Conservation (phyloP, 2,113 vertebrate genomes). For the Grantiella picta region DNA sequence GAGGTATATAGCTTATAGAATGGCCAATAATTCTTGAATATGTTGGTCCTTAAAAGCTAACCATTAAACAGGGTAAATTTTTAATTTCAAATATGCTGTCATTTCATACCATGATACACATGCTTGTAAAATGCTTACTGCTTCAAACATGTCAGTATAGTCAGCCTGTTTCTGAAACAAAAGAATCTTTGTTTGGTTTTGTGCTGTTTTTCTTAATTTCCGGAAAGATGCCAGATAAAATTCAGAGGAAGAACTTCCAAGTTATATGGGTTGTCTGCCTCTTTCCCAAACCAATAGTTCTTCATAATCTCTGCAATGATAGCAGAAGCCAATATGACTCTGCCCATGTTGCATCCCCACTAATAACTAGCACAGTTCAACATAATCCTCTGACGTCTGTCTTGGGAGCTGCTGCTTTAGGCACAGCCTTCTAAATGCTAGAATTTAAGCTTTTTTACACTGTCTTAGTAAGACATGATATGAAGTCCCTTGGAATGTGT, state of each 20-base stretch:
- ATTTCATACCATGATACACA: not conserved
- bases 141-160: not conserved
- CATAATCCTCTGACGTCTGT: not conserved
- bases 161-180: not conserved
- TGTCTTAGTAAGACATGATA: not conserved
- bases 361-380: not conserved
- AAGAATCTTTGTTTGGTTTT: not conserved
- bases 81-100: not conserved
- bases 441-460: not conserved
- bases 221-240: not conserved
- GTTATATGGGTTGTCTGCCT: fast-evolving
- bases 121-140: not conserved
- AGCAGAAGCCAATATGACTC: not conserved
- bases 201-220: not conserved
- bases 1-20: not conserved
- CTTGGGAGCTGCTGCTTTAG: not conserved
- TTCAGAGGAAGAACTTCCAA: not conserved
- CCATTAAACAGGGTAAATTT: not conserved
- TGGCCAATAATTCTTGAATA: not conserved
- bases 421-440: not conserved
- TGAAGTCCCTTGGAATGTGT: not conserved
- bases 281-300: not conserved
- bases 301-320: not conserved
- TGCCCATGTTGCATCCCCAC: not conserved
- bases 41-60: not conserved